Base-by-base conservation (phyloP, 2,888 invertebrate species). In the Cheilosia impressa region DNA sequence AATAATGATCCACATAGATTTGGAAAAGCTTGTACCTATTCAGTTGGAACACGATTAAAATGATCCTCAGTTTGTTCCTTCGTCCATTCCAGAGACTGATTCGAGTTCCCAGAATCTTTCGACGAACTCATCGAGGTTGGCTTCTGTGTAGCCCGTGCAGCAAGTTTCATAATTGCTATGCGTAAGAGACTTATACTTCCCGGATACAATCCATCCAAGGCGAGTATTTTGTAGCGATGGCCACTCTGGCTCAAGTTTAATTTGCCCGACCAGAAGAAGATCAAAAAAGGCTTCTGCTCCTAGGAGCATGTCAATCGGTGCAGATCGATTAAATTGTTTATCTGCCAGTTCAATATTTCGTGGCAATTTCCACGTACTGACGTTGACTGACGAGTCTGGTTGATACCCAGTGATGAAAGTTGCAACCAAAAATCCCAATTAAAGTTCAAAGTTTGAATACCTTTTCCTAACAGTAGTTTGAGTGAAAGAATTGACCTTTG, bases 61-160 rank as follows among this genome's bases (percentile, higher is more conserved):
- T 57, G 57, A 19, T 60, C 55, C 10, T 84, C 75, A 47, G 47
- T 57, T 58, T 65, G 55, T 63, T 69, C 83, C 15, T 43, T 43
- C 15, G 41, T 43, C 3, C 41, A 43, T 43, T 43, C 41, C 52
- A 52, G 31, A 17, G 2, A 57, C 57, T 57, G 57, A 9, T 34
- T 57, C 34, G 9, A 57, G 57, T 22, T 57, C 57, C 57, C 34
- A 57, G 34, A 57, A 57, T 13, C 41, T 58, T 27, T 38, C 58
- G 13, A 58, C 19, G n/a, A 27, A 41, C 13, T 38, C 15, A 22
- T 41, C 27, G 10, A 58, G 19, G 27, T 13, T 5, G n/a, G 2
- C 38, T n/a, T 41, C 58, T 5, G 2, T 13, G 19, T 4, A 22
- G 22, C 58, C 2, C 5, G 13, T 58, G 41, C 41, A 58, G 22